Conservation (phyloP, 2,888 invertebrate species). For the Cosmorhoe ocellata region DNA sequence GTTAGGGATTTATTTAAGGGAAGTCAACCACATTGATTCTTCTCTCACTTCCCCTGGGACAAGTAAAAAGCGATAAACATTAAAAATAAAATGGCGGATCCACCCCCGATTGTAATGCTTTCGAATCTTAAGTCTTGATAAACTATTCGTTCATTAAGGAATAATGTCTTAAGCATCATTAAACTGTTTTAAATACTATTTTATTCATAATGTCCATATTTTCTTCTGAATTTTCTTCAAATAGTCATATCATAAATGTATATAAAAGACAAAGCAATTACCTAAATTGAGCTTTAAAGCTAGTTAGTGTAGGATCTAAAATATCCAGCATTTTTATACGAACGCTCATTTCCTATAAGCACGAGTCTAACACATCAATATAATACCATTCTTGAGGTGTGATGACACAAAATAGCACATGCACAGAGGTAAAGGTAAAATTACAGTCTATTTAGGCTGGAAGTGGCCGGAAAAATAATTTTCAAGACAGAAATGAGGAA, state of each 20-base stretch:
- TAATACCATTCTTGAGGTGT: conserved; percentile 36
- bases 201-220: conserved; percentile 9
- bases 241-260: no score
- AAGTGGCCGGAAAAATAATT: conserved; percentile 1
- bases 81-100: conserved; percentile 74
- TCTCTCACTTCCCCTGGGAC: conserved; percentile 66
- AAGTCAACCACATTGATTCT: conserved; percentile 73
- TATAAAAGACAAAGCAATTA: no score
- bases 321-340: no score
- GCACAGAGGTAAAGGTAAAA: conserved; percentile 25
- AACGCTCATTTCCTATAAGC: conserved; percentile 9
- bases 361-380: conserved; percentile 33
- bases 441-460: conserved; percentile 11
- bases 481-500: no score
- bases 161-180: conserved; percentile 17
- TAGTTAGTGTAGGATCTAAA: no score
- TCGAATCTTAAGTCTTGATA: conserved; percentile 11
- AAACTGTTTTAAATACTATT: conserved; percentile 13
- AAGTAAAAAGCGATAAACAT: conserved; percentile 77
- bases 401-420: conserved; percentile 39
- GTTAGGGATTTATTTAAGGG: conserved; percentile 41
- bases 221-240: no score
- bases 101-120: conserved; percentile 13
- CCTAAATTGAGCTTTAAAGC: no score
- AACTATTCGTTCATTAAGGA: conserved; percentile 23